Conservation (phyloP, 2,888 invertebrate species). For the Matsumyia berberina region DNA sequence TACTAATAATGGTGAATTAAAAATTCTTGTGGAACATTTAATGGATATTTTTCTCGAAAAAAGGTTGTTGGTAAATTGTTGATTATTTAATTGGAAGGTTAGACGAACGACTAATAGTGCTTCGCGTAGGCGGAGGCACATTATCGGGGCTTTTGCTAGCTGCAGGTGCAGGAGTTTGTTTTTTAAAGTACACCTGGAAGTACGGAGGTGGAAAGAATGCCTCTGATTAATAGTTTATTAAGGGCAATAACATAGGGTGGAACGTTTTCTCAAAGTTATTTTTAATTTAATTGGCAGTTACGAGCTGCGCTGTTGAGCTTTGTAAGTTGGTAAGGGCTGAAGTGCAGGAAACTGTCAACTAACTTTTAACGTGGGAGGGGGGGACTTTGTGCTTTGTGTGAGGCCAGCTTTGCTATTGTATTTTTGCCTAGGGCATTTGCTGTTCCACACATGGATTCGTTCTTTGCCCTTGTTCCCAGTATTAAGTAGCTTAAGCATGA, state of each 20-base stretch:
- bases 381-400: too few species aligned
- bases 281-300: slow-evolving; percentile 44
- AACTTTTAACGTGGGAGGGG: too few species aligned
- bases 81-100: slow-evolving; percentile 69
- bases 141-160: background rate
- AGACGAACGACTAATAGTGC: slow-evolving; percentile 14
- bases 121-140: slow-evolving; percentile 14
- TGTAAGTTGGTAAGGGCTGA: background rate
- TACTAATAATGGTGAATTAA: slow-evolving; percentile 74
- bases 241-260: slow-evolving; percentile 39
- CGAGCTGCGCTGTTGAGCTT: slow-evolving; percentile 31
- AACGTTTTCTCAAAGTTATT: slow-evolving; percentile 10
- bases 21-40: slow-evolving; percentile 67
- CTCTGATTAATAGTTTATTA: slow-evolving; percentile 67
- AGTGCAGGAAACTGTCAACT: background rate
- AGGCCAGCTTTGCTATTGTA: too few species aligned
- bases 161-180: slow-evolving; percentile 9
- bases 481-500: too few species aligned
- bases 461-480: too few species aligned
- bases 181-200: slow-evolving; percentile 12
- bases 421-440: too few species aligned
- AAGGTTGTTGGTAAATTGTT: slow-evolving; percentile 69
- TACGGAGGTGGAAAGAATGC: slow-evolving; percentile 20
- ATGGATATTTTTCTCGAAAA: slow-evolving; percentile 69
- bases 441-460: too few species aligned